Conservation (phyloP, 2,113 vertebrate species). For the Callaeas wilsoni region DNA sequence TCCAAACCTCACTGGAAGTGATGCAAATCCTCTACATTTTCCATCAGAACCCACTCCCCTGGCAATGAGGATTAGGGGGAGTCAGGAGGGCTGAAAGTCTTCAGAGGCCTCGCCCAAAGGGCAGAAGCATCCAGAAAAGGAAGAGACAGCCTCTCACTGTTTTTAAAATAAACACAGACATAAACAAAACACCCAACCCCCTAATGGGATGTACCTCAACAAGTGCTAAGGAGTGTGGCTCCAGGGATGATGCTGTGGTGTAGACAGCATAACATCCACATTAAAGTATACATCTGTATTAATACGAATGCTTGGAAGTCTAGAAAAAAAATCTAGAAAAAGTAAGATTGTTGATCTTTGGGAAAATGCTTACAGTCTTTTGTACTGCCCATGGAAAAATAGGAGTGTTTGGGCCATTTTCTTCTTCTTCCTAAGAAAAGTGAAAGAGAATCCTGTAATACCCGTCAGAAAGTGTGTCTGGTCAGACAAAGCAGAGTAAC, state of each 20-base stretch:
- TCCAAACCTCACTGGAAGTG: not conserved
- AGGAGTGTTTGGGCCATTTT: not conserved
- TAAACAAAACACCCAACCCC: fast-evolving
- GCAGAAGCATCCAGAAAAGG: not conserved
- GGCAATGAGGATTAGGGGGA: not conserved
- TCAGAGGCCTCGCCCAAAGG: not conserved
- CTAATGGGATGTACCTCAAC: not conserved
- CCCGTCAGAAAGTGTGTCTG: not conserved
- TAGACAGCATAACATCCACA: fast-evolving
- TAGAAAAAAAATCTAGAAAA: not conserved
- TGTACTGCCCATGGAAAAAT: not conserved
- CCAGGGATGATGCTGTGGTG: not conserved
- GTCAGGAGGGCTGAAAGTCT: not conserved
- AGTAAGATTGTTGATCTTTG: not conserved
- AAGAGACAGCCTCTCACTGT: not conserved
- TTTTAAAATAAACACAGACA: not conserved
- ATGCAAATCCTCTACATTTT: not conserved
- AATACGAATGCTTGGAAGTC: not conserved
- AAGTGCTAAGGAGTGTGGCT: not conserved
- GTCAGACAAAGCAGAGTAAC: not conserved
- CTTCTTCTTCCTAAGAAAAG: not conserved
- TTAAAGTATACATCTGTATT: not conserved
- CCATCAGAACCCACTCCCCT: not conserved
- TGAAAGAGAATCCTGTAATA: not conserved
- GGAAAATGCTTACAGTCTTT: not conserved